Evolutionary conservation across 2,113 vertebrate genomes (phyloP).

Genomic region (Choloepus hoffmanni): DNA sequence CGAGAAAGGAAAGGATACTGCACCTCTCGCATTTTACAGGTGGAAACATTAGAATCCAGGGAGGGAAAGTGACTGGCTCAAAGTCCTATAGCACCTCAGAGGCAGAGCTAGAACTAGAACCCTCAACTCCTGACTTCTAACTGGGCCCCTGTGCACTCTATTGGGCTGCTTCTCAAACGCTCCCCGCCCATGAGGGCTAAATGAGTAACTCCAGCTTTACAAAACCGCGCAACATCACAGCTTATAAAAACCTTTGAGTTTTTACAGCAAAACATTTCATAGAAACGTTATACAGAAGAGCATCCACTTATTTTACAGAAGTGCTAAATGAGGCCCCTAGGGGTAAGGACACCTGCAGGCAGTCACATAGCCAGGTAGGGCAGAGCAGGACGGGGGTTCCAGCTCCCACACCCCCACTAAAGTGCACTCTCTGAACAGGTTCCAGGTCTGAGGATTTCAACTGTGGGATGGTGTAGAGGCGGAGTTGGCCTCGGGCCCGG

Average conservation of each 20-base stretch:
- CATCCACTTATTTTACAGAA: neutral
- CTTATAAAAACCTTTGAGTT: neutral
- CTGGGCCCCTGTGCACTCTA: neutral
- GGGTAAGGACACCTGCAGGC: neutral
- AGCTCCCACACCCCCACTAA: neutral
- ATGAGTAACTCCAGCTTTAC: neutral
- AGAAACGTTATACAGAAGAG: neutral
- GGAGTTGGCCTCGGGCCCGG: neutral
- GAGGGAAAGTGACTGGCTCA: neutral
- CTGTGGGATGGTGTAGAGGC: neutral
- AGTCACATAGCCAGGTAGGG: neutral
- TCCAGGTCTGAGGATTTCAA: neutral
- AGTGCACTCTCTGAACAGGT: neutral
- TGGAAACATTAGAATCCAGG: neutral
- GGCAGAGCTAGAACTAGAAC: neutral
- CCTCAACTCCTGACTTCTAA: neutral
- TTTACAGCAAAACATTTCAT: neutral
- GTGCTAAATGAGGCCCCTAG: neutral
- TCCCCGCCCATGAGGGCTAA: neutral
- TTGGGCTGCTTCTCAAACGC: neutral
- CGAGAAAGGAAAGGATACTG: neutral
- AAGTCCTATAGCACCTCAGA: neutral
- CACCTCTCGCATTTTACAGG: neutral
- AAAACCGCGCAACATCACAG: neutral
- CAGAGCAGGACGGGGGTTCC: neutral